Evolutionary conservation across 2,113 vertebrate species (phyloP), one percentile per base, ranked within the genome.

Genomic region (Columbina picui): DNA sequence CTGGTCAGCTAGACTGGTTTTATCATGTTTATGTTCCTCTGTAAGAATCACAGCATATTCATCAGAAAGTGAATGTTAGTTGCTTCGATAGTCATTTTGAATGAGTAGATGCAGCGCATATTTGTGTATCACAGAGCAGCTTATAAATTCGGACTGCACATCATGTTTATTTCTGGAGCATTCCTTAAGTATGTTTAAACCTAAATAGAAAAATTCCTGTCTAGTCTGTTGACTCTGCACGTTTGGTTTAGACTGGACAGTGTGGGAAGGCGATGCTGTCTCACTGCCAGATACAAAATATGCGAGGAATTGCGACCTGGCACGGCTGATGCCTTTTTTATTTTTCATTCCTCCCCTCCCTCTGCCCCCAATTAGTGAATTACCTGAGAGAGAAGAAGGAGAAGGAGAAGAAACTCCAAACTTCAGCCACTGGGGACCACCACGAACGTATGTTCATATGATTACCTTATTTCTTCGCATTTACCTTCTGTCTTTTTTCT

Each of bases 321-420:
- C 39, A 49, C 49, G 43, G 39, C 4, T 73, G 41, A 75, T 94
- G 7, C 19, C 17, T 95, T 52, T 52, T 26, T 57, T 32, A 15
- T 36, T 71, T 41, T 80, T 97, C 43, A 64, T 96, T 90, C n/a
- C 15, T 88, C 29, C 18, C 30, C 6, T 86, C 32, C 10, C 45
- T 88, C 23, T 93, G 55, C 56, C 90, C 55, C 68, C 56, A 84
- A 92, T 97, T 97, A 99, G 99, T 89, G 98, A 99, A 50, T 97
- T 99, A 65, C 99, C 99, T 2, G 99, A 99, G 93, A 98, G 99
- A 95, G 99, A 99, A 97, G 99, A 99, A 86, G 99, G 99, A 50
- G 99, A 99, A 97, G 99, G 99, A 76, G 99, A 99, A 97, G 99
- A 99, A 96, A 99, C 99, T 1, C 99, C 99, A 15, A 98, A 97